Evolutionary conservation across 2,113 vertebrate species (phyloP).

Genomic region (Rhombomys opimus): DNA sequence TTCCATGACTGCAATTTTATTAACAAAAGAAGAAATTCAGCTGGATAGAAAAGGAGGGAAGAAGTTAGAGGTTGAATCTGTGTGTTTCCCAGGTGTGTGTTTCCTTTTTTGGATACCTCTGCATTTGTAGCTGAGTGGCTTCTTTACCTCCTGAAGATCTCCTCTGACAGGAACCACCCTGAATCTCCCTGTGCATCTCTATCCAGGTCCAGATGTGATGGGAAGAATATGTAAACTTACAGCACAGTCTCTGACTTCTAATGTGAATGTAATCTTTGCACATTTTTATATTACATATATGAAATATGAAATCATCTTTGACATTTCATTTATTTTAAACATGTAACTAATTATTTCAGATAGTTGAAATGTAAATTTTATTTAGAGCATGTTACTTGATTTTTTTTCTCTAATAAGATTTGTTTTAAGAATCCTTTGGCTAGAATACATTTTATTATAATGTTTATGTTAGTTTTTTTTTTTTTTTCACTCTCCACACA

Average conservation of each 20-base stretch:
- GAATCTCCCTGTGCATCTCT: background rate
- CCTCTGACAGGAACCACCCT: background rate
- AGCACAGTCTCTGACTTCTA: background rate
- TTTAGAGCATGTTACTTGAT: background rate
- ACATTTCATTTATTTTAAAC: background rate
- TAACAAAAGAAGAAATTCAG: background rate
- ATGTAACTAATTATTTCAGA: background rate
- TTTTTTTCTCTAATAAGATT: constrained; percentile 5
- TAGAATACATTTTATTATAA: background rate
- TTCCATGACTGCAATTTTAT: background rate
- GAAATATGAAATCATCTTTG: background rate
- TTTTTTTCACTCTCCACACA: constrained; percentile 26
- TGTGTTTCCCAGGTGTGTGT: background rate
- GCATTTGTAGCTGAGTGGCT: background rate
- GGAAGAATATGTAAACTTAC: background rate
- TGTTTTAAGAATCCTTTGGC: background rate
- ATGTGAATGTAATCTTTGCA: background rate
- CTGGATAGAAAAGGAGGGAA: background rate
- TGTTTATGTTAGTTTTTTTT: constrained; percentile 40
- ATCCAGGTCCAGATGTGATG: background rate
- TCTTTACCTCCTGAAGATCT: background rate
- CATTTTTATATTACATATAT: background rate
- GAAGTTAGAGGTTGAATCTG: background rate
- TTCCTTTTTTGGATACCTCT: no score
- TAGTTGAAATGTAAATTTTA: constrained; percentile 14